Conservation (phyloP, 2,888 invertebrate species). For the Parasteatoda lunata region DNA sequence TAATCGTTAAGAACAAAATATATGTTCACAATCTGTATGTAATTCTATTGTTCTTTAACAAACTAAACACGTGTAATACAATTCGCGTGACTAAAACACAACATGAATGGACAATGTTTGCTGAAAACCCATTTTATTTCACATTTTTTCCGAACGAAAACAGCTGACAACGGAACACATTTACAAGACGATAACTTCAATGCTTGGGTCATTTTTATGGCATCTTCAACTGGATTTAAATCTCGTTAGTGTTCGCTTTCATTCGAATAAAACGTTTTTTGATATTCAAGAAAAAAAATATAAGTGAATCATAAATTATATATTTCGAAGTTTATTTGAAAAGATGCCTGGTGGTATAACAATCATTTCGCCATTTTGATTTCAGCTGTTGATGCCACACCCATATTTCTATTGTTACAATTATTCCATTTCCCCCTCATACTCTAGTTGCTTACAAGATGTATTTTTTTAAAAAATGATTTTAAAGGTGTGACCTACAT, state of each 20-base stretch:
- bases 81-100: neutral
- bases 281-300: too few species aligned
- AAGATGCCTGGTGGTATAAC: slow-evolving; percentile 1
- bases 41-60: too few species aligned
- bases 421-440: slow-evolving; percentile 8
- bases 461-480: neutral
- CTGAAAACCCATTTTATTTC: too few species aligned
- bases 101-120: too few species aligned
- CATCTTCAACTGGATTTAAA: neutral
- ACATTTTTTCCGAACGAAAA: neutral
- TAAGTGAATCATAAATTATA: neutral
- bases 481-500: neutral
- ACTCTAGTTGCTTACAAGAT: neutral
- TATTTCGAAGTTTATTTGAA: neutral
- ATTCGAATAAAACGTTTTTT: neutral
- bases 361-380: slow-evolving; percentile 6
- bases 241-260: neutral
- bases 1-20: too few species aligned
- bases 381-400: slow-evolving; percentile 43
- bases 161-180: neutral
- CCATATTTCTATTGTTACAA: slow-evolving; percentile 45
- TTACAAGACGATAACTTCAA: neutral
- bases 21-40: too few species aligned
- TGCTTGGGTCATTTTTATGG: neutral
- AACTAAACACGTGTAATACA: neutral